Evolutionary conservation across 2,888 invertebrate genomes (phyloP), one percentile per base, ranked within the genome.

Genomic region (Yponomeuta evonymella): DNA sequence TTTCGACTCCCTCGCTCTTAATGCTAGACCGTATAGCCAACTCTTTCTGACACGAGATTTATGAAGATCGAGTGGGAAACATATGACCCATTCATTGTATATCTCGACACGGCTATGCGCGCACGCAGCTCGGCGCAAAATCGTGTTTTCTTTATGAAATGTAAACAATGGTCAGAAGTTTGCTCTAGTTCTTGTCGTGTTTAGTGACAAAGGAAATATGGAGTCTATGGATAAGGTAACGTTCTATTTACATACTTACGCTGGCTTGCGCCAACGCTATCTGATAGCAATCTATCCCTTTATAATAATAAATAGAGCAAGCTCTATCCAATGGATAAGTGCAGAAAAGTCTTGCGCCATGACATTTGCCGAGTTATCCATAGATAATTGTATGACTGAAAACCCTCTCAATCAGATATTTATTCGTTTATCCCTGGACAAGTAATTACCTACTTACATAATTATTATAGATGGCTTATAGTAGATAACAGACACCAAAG

Each of bases 1-100:
- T 23, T 33, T 75, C 72, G 71, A 83, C 87, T 80, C 82, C 62
- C 71, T 86, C 81, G 15, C 77, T 72, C 81, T n/a, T 36, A 3
- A 36, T n/a, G 15, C 43, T n/a, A 3, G 36, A 67, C 65, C 15
- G 3, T 58, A 15, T 15, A 5, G 15, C 15, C 51, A 58, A 15
- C 51, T 58, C 51, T 58, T 58, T 58, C 51, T 58, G 15, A 15
- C 51, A 58, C 51, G 51, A 58, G 51, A 58, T 58, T 12, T 58
- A 15, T 58, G 51, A 58, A 58, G 51, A 58, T 58, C 51, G 51
- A 58, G 51, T 58, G 51, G 51, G 51, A 58, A 58, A 15, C 51
- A 15, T 58, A 58, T 58, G 12, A 15, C 15, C 51, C 51, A 58
- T 58, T 58, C 51, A 58, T 58, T 58, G 51, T 58, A 15, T 2